Evolutionary conservation across 2,797 vertebrate species (phyloP), one percentile per base, ranked within the genome.

Genomic region (Esox lucius): DNA sequence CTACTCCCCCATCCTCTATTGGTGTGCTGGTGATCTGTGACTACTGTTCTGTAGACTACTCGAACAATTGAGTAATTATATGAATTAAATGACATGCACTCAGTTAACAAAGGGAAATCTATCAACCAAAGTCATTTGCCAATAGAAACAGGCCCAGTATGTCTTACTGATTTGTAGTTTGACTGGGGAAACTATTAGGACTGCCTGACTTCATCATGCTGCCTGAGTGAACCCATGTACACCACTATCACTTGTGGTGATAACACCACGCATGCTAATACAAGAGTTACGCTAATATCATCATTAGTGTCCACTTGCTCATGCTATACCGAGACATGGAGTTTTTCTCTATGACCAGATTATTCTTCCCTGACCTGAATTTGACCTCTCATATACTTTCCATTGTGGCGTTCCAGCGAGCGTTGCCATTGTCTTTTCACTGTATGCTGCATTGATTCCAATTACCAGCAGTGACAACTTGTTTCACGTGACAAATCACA

Each of bases 341-440:
- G 17, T 39, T 9, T 17, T 48, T 6, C 42, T 48, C 9, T 15
- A 24, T 48, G 42, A 26, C 22, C 39, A 24, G 3, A 48, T 48
- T 17, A 48, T 22, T 19, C 12, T 49, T 3, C 13, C 22, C 66
- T 42, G 49, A 12, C 22, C 48, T 35, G 79, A 49, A 46, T 22
- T 1, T 33, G 81, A 86, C 80, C 86, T 83, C 49, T 49, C 24
- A 64, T 80, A 39, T 70, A 75, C 33, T 22, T 68, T 79, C 81
- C 82, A 79, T 87, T 85, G 85, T 83, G 75, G 79, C 86, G 79
- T 86, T 85, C 86, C 83, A 88, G 84, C 75, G 80, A 71, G 81
- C 74, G 71, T 5, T 59, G 61, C 74, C 69, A 72, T 72, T 68
- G 77, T 4, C 0, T 66, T 78, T 6, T 0, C 31, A 76, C 76